These are phyloP conservation scores for Pica pica DNA, from an alignment of 2,113 vertebrate species.

Conservation along the genomic window DNA sequence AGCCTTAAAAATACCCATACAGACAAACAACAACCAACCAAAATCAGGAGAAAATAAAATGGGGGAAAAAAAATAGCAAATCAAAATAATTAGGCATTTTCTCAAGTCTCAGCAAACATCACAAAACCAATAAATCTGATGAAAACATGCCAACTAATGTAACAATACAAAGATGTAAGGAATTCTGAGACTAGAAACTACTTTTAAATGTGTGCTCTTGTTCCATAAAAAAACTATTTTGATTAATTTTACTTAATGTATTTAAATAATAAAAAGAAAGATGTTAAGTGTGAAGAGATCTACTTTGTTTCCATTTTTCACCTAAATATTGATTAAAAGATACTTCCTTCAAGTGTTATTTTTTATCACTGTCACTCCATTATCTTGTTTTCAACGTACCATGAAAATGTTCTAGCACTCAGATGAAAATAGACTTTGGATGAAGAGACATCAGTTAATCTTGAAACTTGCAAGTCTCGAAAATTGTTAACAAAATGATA, in stretches of 20 bases:
- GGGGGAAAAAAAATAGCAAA: not conserved
- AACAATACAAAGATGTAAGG: not conserved
- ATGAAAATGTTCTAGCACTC: not conserved
- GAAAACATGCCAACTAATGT: not conserved
- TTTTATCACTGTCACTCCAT: not conserved
- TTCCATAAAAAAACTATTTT: not conserved
- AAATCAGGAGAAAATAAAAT: not conserved
- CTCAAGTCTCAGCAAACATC: not conserved
- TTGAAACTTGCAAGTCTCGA: not conserved
- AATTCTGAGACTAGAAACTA: not conserved
- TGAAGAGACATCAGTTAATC: not conserved
- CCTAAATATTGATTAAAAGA: not conserved
- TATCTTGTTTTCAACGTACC: not conserved
- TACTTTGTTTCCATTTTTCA: not conserved
- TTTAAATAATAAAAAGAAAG: not conserved
- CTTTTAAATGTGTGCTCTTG: not conserved
- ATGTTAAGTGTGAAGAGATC: not conserved
- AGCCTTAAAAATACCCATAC: not conserved
- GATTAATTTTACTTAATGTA: not conserved
- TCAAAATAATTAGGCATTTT: not conserved
- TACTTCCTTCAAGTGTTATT: not conserved
- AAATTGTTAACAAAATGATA: not conserved
- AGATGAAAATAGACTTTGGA: not conserved
- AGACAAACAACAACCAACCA: not conserved
- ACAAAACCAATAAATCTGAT: not conserved